A percentile compares a stretch with the other conserved stretches of the same genome.
These are phyloP conservation scores for Nomada lathburiana DNA, from an alignment of 2,888 invertebrate genomes.

Conservation along the genomic window DNA sequence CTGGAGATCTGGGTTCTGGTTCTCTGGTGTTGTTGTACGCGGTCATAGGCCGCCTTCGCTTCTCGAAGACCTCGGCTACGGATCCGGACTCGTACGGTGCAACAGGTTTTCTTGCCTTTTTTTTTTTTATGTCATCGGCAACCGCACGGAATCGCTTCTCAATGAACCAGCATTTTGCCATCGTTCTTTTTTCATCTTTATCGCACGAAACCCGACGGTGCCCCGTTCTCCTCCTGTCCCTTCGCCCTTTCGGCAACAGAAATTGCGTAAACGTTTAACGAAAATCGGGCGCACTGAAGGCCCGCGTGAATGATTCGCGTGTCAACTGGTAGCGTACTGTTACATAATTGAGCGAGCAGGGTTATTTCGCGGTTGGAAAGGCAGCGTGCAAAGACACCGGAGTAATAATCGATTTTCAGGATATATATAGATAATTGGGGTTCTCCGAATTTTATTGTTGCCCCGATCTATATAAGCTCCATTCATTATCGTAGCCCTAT, in stretches of 20 bases:
- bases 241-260: background rate
- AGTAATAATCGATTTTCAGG: background rate
- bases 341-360: background rate
- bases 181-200: background rate
- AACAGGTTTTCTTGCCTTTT: conserved; percentile 41
- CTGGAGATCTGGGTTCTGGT: conserved; percentile 79
- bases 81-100: conserved; percentile 40
- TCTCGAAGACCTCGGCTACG: conserved; percentile 62
- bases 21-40: conserved; percentile 81
- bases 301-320: background rate
- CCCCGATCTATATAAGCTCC: background rate
- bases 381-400: background rate
- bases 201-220: no score
- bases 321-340: background rate
- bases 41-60: conserved; percentile 81
- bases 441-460: background rate
- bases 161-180: conserved; percentile 26
- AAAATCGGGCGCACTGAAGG: background rate
- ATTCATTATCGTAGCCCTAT: background rate
- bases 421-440: background rate
- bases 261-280: background rate
- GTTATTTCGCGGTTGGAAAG: background rate
- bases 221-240: background rate
- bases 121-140: conserved; percentile 17
- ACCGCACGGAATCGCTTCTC: conserved; percentile 13